Percentiles rank a stretch among this genome's conserved stretches.
Evolutionary conservation across 2,888 invertebrate genomes (phyloP).

Genomic region (Camptogramma bilineatum): DNA sequence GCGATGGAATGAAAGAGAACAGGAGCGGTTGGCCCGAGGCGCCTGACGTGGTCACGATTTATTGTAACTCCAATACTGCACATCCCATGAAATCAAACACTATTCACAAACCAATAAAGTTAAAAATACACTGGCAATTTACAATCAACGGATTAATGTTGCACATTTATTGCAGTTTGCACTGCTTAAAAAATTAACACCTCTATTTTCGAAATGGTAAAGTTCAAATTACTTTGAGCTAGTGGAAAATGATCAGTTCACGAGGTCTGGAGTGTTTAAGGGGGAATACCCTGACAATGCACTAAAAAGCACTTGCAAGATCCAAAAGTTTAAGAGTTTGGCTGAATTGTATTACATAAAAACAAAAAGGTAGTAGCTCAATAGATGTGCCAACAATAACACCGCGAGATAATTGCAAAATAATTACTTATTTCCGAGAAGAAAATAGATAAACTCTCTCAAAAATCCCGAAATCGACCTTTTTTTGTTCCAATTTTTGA

Average conservation of each 20-base stretch:
- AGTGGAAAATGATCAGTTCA: constrained; percentile 36
- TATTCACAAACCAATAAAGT: constrained; percentile 51
- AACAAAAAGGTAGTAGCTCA: too few species aligned
- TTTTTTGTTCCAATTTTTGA: too few species aligned
- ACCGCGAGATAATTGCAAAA: too few species aligned
- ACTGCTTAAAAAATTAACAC: constrained; percentile 4
- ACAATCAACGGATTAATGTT: constrained; percentile 34
- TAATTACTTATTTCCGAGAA: too few species aligned
- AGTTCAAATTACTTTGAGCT: constrained; percentile 9
- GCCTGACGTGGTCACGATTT: constrained; percentile 76
- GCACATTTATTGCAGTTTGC: constrained; percentile 2
- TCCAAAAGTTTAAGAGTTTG: too few species aligned
- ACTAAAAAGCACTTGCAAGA: too few species aligned
- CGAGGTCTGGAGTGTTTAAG: constrained; percentile 72
- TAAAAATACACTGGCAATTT: constrained; percentile 44
- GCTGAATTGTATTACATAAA: too few species aligned
- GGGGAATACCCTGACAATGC: too few species aligned
- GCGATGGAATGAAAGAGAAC: constrained; percentile 70
- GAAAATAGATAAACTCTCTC: too few species aligned
- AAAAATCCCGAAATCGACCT: too few species aligned
- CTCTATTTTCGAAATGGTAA: neutral
- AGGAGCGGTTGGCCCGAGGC: constrained; percentile 79
- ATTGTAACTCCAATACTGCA: constrained; percentile 63
- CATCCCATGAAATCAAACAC: constrained; percentile 55
- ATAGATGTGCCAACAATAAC: too few species aligned